Conservation (phyloP, 2,113 vertebrate species). For the Orthochromis malagaraziensis region DNA sequence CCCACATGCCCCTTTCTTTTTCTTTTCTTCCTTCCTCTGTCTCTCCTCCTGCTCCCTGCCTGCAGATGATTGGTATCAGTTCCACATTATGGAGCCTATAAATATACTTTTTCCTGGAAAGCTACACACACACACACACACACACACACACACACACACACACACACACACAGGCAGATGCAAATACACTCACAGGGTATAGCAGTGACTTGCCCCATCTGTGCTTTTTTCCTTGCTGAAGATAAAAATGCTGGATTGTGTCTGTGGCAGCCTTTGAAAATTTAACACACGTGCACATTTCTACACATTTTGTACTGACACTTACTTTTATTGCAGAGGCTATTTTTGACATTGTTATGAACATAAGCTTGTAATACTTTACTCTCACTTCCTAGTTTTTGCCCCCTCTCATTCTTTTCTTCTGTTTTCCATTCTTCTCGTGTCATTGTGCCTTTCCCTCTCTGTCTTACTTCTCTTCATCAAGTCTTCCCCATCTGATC, state of each 20-base stretch:
- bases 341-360: neutral
- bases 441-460: neutral
- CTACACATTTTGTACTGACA: neutral
- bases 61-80: constrained; percentile 17
- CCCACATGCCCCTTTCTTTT: neutral
- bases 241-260: neutral
- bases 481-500: constrained; percentile 33
- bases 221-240: neutral
- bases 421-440: neutral
- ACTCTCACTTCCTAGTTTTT: neutral
- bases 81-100: neutral
- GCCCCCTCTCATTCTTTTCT: neutral
- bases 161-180: neutral
- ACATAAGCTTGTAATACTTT: neutral
- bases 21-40: neutral
- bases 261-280: neutral
- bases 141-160: neutral
- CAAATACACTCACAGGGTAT: neutral
- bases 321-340: neutral
- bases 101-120: neutral
- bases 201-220: neutral
- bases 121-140: neutral
- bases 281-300: neutral
- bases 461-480: neutral
- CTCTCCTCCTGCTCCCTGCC: neutral